phyloP scores from a whole-genome alignment of 2,888 invertebrate species.

The Laothoe populi region DNA sequence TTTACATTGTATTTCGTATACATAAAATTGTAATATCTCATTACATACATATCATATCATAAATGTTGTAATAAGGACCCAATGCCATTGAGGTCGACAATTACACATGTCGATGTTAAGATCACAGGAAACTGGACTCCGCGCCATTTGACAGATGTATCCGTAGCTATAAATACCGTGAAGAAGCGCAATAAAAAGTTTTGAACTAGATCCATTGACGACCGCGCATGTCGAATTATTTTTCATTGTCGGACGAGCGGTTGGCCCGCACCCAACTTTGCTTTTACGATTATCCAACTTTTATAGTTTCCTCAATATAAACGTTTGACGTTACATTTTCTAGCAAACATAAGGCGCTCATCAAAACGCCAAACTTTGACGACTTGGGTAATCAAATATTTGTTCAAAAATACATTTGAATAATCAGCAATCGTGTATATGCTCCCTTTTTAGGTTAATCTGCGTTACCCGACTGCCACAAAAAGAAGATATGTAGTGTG shows the following conservation, averaged over 20 bases:
- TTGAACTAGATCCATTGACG: conserved; percentile 46
- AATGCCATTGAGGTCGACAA: conserved; percentile 6
- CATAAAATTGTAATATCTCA: neutral
- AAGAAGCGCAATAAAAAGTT: conserved; percentile 55
- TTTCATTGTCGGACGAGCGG: conserved; percentile 70
- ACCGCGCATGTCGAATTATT: conserved; percentile 71
- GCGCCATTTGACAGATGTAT: conserved; percentile 40
- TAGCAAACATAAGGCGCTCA: conserved; percentile 36
- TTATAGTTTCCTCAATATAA: conserved; percentile 82
- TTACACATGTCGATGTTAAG: conserved; percentile 17
- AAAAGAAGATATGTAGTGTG: too few relatives aligned
- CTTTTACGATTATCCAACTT: conserved; percentile 80
- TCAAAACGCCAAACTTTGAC: conserved; percentile 31
- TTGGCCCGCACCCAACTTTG: conserved; percentile 75
- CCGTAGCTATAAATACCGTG: conserved; percentile 46
- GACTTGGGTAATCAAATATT: conserved; percentile 21
- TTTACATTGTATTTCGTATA: neutral
- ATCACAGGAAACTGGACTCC: conserved; percentile 32
- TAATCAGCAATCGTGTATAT: too few relatives aligned
- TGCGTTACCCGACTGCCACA: too few relatives aligned
- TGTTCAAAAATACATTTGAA: neutral
- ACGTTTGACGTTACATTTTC: conserved; percentile 67
- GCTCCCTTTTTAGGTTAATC: neutral
- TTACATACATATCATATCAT: neutral
- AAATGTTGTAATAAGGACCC: neutral